A percentile compares a stretch with the other conserved stretches of the same genome.
Evolutionary conservation across 2,113 vertebrate genomes (phyloP).

Genomic region (Phrynocephalus versicolor): DNA sequence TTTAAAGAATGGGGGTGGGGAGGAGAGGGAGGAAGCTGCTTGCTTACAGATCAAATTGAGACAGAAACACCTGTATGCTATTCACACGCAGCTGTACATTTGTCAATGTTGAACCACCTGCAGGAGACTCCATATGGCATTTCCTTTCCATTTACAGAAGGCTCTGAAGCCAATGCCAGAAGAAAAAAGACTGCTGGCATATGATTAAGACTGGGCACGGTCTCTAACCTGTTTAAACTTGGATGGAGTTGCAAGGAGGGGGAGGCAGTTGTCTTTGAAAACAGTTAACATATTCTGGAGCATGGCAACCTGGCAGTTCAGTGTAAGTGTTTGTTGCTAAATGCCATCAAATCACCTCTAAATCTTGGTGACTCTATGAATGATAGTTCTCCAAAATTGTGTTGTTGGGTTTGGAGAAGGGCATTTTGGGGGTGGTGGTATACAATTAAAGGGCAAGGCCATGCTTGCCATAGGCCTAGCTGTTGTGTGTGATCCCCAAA

Average conservation of each 20-base stretch:
- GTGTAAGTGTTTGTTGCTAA: background rate
- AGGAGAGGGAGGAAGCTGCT: background rate
- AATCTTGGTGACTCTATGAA: background rate
- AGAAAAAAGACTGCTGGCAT: background rate
- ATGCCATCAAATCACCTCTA: too few relatives aligned
- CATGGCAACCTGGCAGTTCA: background rate
- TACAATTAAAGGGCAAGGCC: too few relatives aligned
- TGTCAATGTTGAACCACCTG: constrained; percentile 53
- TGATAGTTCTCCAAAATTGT: background rate
- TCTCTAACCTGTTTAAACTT: background rate
- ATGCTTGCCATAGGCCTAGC: too few relatives aligned
- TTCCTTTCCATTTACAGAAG: background rate
- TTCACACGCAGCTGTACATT: constrained; percentile 53
- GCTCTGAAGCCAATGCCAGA: constrained; percentile 47
- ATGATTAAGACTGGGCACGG: constrained; percentile 26
- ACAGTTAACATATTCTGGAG: background rate
- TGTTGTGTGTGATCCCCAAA: background rate
- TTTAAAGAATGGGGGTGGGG: too few relatives aligned
- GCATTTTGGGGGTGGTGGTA: too few relatives aligned
- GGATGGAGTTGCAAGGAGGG: background rate
- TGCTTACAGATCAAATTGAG: background rate
- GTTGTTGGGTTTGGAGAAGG: too few relatives aligned
- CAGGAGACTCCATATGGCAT: constrained; percentile 44
- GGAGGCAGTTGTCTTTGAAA: background rate
- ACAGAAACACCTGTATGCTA: constrained; percentile 52